Conservation (phyloP, 2,888 invertebrate species). For the Drosophila cognata region DNA sequence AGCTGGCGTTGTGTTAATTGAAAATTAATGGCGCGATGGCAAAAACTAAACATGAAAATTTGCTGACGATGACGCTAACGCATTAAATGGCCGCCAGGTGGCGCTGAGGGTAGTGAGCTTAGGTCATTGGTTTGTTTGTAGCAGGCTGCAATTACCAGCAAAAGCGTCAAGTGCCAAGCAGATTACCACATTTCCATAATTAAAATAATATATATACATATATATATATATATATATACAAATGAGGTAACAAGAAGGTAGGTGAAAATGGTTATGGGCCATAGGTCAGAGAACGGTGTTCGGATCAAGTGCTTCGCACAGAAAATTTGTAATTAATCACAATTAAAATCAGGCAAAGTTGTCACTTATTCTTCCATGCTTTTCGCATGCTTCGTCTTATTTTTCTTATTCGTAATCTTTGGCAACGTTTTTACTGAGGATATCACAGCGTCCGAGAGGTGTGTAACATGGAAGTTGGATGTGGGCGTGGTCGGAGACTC, state of each 20-base stretch:
- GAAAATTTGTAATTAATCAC: conserved; percentile 61
- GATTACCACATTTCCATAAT: conserved; percentile 77
- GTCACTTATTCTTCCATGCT: not conserved
- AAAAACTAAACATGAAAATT: conserved; percentile 77
- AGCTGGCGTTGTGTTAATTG: conserved; percentile 76
- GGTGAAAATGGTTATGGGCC: not conserved
- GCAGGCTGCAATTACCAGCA: conserved; percentile 25
- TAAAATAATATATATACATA: conserved; percentile 63
- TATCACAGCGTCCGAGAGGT: conserved; percentile 22
- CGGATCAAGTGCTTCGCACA: conserved; percentile 5
- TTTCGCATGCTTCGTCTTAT: not conserved
- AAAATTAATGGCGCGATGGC: conserved; percentile 78
- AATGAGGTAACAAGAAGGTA: conserved; percentile 41
- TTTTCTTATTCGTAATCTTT: conserved; percentile 1
- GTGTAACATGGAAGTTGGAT: conserved; percentile 11
- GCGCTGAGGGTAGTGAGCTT: conserved; percentile 22
- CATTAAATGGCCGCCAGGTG: conserved; percentile 64
- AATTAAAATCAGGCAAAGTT: conserved; percentile 55
- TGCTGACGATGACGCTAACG: conserved; percentile 58
- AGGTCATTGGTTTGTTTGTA: not conserved
- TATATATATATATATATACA: conserved; percentile 46
- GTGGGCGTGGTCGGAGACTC: not conserved
- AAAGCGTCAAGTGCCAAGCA: conserved; percentile 71
- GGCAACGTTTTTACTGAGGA: conserved; percentile 17
- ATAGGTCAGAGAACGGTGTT: not conserved